A percentile compares a stretch with the other conserved stretches of the same genome.
phyloP scores from a whole-genome alignment of 2,888 invertebrate genomes.

The Acanthosepion lycidas region DNA sequence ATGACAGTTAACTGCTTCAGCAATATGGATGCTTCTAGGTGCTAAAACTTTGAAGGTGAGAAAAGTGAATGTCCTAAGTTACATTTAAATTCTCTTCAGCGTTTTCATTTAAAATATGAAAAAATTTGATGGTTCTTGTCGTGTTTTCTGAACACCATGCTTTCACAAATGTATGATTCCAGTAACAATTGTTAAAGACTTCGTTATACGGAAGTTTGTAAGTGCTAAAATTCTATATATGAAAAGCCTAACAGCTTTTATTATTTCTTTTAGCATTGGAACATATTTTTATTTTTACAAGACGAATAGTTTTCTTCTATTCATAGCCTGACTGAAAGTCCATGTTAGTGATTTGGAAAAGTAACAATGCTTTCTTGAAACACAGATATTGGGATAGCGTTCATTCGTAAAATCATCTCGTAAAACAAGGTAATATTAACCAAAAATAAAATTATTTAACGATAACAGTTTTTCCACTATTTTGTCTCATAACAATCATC shows the following conservation, averaged over 20 bases:
- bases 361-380: too few relatives aligned
- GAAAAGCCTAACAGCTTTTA: neutral
- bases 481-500: too few relatives aligned
- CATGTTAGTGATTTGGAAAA: too few relatives aligned
- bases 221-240: neutral
- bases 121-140: neutral
- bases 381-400: too few relatives aligned
- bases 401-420: too few relatives aligned
- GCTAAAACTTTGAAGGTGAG: neutral
- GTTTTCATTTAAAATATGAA: neutral
- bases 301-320: too few relatives aligned
- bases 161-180: neutral
- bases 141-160: neutral
- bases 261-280: neutral
- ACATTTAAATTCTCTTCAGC: neutral
- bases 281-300: neutral
- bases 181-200: neutral
- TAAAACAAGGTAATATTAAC: too few relatives aligned
- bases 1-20: neutral
- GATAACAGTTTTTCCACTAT: too few relatives aligned
- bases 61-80: neutral
- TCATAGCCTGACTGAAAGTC: too few relatives aligned
- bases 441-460: too few relatives aligned
- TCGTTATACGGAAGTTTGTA: neutral
- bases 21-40: neutral